A percentile compares a stretch with the other conserved stretches of the same genome.
Conservation (phyloP, 2,888 invertebrate species). For the Dryocosmus kuriphilus region DNA sequence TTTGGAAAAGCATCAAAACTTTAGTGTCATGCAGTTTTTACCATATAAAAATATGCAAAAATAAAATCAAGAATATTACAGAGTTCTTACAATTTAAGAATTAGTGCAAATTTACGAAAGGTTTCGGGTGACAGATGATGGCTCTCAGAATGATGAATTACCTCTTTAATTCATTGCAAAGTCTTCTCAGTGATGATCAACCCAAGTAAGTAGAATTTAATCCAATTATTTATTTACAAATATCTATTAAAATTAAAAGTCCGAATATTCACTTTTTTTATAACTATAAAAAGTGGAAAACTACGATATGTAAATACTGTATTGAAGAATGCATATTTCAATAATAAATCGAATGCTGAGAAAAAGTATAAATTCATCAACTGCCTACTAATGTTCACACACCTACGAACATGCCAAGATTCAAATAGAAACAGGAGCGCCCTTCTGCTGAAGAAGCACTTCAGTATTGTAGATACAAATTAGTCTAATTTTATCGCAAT, state of each 20-base stretch:
- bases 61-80: conserved; percentile 25
- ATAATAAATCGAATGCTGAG: background rate
- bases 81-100: background rate
- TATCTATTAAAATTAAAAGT: background rate
- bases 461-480: background rate
- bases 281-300: too few relatives aligned
- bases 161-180: background rate
- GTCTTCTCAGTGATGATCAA: background rate
- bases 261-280: background rate
- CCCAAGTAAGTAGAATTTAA: conserved; percentile 1
- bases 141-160: conserved; percentile 12
- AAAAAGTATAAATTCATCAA: background rate
- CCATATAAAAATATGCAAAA: background rate
- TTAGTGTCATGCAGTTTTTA: background rate
- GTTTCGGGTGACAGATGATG: background rate
- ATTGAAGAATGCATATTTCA: background rate
- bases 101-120: background rate
- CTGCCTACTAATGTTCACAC: conserved; percentile 62
- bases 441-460: conserved; percentile 64
- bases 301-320: too few relatives aligned
- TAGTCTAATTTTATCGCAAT: conserved; percentile 27
- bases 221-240: background rate
- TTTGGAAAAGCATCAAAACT: background rate
- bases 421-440: conserved; percentile 72
- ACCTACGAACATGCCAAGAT: conserved; percentile 70